Evolutionary conservation across 2,797 vertebrate species (phyloP).

Genomic region (Acanthiza pusilla): DNA sequence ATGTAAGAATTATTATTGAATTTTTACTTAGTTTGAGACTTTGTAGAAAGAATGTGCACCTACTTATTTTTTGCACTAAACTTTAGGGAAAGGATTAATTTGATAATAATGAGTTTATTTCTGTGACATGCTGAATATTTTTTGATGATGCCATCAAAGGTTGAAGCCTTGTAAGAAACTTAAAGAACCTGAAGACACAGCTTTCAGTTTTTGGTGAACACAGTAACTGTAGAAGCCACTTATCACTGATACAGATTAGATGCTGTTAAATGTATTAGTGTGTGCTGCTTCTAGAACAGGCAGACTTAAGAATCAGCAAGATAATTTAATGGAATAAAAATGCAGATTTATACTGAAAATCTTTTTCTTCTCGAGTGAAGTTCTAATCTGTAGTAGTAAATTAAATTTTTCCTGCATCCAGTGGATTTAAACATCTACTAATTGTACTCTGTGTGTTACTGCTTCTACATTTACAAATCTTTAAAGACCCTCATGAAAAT

Average conservation of each 20-base stretch:
- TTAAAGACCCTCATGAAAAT: background rate
- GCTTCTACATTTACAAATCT: background rate
- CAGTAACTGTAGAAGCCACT: background rate
- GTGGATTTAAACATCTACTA: background rate
- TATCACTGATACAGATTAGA: background rate
- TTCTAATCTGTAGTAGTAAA: background rate
- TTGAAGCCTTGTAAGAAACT: background rate
- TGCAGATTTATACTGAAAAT: background rate
- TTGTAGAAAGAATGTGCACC: background rate
- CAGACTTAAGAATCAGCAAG: background rate
- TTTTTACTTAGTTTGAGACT: background rate
- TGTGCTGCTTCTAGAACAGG: background rate
- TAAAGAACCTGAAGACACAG: background rate
- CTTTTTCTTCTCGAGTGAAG: background rate
- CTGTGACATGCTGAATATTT: background rate
- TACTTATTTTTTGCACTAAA: background rate
- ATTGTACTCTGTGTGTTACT: background rate
- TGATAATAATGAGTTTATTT: background rate
- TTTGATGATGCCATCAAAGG: background rate
- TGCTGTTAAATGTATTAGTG: background rate
- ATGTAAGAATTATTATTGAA: accelerated
- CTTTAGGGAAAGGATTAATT: background rate
- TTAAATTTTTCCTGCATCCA: background rate
- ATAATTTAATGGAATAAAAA: background rate
- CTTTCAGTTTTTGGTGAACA: background rate